Base-by-base conservation (phyloP, 2,888 invertebrate genomes). In the Rhagonycha fulva region DNA sequence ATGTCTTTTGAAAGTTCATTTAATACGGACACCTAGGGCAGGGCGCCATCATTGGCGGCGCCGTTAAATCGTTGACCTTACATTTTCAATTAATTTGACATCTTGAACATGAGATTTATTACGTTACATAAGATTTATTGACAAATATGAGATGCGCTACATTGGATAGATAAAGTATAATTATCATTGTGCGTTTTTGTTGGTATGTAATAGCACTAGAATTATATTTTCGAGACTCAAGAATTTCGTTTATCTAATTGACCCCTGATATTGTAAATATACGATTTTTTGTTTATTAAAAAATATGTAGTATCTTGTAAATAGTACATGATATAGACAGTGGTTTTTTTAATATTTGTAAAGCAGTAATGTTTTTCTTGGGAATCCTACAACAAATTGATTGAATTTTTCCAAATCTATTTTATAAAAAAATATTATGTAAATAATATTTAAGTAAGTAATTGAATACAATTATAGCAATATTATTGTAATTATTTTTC, bases 1-100 rank as follows among this genome's bases (percentile, higher is more conserved):
- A 70, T 67, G 70, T 74, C 74, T 74, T 74, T 74, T 67, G 70
- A 74, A 74, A 74, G 70, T 74, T 74, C 67, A 74, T 74, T 74
- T 67, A 70, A 30, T 67, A 74, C 70, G 66, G 66, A 70, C 70
- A 74, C 74, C 70, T 70, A 74, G 30, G 24, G 61, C 63, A 30
- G 80, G 81, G 81, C 82, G 82, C 82, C 82, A 79, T 69, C 78
- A 77, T 71, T 74, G 75, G 73, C 79, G 82, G 82, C 82, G 82
- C 82, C 82, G 79, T 71, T 79, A 81, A 80, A 82, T 82, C 82
- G 80, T 82, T 82, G 82, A 82, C 82, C 82, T 80, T 75, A 61
- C 78, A 79, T 80, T 78, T 80, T 77, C 79, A 81, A 79, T 81
- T 82, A 82, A 81, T 80, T 81, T 68, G 24, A 72, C 67, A 14